Evolutionary conservation across 2,113 vertebrate species (phyloP).

Genomic region (Miniopterus natalensis): DNA sequence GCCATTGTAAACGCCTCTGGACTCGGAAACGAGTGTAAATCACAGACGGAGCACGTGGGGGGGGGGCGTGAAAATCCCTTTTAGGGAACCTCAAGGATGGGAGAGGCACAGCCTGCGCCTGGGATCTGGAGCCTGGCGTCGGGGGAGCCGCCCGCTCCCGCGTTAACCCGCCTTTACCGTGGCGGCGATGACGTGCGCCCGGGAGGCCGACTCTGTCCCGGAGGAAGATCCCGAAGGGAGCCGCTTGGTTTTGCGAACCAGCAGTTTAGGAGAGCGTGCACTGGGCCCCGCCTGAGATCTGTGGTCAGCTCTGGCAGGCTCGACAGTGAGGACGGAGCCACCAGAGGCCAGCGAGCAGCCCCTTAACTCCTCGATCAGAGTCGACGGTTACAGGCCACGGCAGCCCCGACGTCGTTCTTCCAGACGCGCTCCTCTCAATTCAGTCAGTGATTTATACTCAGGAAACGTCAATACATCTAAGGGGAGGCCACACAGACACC

Average conservation of each 20-base stretch:
- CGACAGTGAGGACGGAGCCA: no score
- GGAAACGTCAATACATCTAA: constrained; percentile 42
- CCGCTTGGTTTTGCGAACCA: not conserved
- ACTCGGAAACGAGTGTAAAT: not conserved
- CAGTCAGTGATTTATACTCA: constrained; percentile 6
- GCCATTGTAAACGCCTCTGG: not conserved
- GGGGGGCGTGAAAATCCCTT: not conserved
- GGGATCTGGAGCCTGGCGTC: not conserved
- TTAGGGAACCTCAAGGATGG: not conserved
- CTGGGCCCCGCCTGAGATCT: no score
- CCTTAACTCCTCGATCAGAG: no score
- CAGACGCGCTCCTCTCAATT: not conserved
- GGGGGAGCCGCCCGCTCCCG: not conserved
- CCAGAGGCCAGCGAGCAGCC: no score
- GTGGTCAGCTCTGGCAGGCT: no score
- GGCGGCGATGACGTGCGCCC: no score
- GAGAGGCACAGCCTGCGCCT: not conserved
- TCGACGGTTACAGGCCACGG: no score
- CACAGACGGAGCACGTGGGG: not conserved
- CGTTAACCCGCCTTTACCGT: not conserved
- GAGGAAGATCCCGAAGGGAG: not conserved
- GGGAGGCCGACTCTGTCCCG: not conserved
- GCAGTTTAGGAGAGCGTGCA: no score
- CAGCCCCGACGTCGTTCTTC: not conserved
- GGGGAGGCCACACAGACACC: not conserved